A percentile compares a stretch with the other conserved stretches of the same genome.
Evolutionary conservation across 2,888 invertebrate genomes (phyloP).

Genomic region (Plebejus anna): DNA sequence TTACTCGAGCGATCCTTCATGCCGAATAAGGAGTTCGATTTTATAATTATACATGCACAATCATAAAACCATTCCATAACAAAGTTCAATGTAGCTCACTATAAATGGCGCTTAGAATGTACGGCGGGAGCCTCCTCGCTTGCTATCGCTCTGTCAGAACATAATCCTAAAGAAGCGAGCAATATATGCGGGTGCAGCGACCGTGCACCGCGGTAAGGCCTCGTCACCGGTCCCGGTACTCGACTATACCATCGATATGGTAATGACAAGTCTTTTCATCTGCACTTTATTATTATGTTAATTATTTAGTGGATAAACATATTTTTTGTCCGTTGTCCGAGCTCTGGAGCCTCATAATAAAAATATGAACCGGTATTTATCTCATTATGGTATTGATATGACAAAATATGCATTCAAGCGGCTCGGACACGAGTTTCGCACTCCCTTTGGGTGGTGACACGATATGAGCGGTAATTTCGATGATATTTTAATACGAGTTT

Average conservation of each 20-base stretch:
- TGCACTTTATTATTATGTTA: conserved; percentile 34
- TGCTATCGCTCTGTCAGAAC: background rate
- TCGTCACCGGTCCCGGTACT: conserved; percentile 34
- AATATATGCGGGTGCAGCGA: background rate
- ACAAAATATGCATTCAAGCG: conserved; percentile 19
- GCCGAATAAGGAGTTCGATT: conserved; percentile 3
- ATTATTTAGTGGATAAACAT: conserved; percentile 28
- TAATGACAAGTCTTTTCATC: conserved; percentile 39
- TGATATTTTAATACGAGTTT: conserved; percentile 14
- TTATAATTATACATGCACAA: conserved; percentile 30
- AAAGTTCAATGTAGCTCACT: conserved; percentile 33
- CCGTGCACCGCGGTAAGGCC: conserved; percentile 33
- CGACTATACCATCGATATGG: conserved; percentile 39
- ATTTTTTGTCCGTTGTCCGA: conserved; percentile 2
- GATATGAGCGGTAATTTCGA: conserved; percentile 1
- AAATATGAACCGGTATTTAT: conserved; percentile 23
- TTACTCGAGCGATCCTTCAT: conserved; percentile 20
- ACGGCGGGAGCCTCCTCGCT: background rate
- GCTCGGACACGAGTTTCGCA: conserved; percentile 9
- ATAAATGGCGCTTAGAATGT: conserved; percentile 39
- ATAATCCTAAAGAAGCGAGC: background rate
- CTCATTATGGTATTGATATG: conserved; percentile 24
- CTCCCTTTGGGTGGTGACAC: background rate
- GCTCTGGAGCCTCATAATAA: conserved; percentile 4
- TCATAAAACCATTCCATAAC: conserved; percentile 36